phyloP scores from a whole-genome alignment of 2,888 invertebrate genomes.

The Drosophila pullipes region DNA sequence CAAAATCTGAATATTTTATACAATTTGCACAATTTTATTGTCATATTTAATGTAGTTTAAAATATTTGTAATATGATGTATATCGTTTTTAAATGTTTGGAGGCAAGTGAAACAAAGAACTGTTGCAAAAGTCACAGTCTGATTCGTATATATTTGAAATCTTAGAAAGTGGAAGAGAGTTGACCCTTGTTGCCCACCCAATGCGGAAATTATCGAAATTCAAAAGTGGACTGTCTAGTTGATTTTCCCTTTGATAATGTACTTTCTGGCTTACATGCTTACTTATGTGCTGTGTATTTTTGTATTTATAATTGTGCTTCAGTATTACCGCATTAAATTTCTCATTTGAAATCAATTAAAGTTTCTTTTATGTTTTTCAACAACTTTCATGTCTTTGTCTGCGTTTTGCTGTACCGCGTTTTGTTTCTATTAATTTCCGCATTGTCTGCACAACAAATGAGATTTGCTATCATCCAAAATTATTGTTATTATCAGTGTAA shows the following conservation, averaged over 20 bases:
- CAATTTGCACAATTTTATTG: neutral
- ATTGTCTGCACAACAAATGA: constrained; percentile 38
- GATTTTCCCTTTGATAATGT: constrained; percentile 21
- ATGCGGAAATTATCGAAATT: constrained; percentile 15
- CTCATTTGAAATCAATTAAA: constrained; percentile 75
- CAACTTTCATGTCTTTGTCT: constrained; percentile 27
- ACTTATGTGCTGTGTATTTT: constrained; percentile 6
- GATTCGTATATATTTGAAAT: neutral
- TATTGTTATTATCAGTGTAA: constrained; percentile 20
- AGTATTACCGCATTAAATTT: constrained; percentile 50
- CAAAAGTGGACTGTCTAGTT: constrained; percentile 7
- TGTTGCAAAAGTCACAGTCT: constrained; percentile 3
- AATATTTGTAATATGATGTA: neutral
- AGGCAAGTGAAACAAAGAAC: neutral
- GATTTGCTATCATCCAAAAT: constrained; percentile 20
- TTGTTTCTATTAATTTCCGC: constrained; percentile 42
- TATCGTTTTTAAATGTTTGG: neutral
- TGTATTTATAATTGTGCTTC: constrained; percentile 12
- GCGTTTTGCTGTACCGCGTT: constrained; percentile 16
- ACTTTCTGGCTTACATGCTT: constrained; percentile 25
- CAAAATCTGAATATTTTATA: neutral
- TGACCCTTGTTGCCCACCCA: constrained; percentile 20
- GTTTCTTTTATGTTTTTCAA: constrained; percentile 50
- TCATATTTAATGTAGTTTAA: neutral
- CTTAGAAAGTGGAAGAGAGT: constrained; percentile 49